Evolutionary conservation across 2,888 invertebrate species (phyloP).

Genomic region (Mythimna vitellina): DNA sequence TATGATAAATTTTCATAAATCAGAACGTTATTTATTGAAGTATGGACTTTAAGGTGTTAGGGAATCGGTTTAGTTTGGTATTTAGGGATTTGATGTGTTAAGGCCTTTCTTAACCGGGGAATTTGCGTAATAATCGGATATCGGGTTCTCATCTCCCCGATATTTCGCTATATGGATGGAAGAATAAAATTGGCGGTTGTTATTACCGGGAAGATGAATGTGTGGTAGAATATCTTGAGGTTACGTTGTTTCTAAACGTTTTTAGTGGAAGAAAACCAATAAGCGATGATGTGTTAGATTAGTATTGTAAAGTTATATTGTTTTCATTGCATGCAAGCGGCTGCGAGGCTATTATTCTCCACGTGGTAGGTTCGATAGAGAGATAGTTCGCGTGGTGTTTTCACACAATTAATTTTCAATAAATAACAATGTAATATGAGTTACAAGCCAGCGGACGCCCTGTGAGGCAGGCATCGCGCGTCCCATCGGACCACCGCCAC

Average conservation of each 20-base stretch:
- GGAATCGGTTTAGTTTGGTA: slow-evolving; percentile 86
- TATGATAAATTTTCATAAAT: slow-evolving; percentile 90
- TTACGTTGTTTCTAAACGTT: slow-evolving; percentile 54
- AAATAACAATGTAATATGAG: slow-evolving; percentile 80
- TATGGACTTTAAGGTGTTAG: slow-evolving; percentile 89
- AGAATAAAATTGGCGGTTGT: slow-evolving; percentile 76
- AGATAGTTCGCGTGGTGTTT: slow-evolving; percentile 70
- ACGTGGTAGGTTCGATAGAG: slow-evolving; percentile 70
- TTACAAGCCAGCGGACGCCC: slow-evolving; percentile 72
- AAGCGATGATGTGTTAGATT: slow-evolving; percentile 44
- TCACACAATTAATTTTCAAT: slow-evolving; percentile 86
- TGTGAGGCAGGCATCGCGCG: slow-evolving; percentile 75
- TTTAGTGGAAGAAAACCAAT: slow-evolving; percentile 46
- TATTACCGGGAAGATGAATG: slow-evolving; percentile 75
- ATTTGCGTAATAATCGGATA: slow-evolving; percentile 82
- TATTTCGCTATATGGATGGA: slow-evolving; percentile 75
- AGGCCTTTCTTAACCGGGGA: slow-evolving; percentile 75
- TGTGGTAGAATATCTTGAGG: slow-evolving; percentile 50
- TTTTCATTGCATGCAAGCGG: slow-evolving; percentile 52
- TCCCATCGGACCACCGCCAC: slow-evolving; percentile 78
- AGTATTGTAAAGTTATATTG: slow-evolving; percentile 45
- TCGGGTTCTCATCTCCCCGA: slow-evolving; percentile 79
- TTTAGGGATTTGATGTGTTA: slow-evolving; percentile 79
- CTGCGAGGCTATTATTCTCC: slow-evolving; percentile 61
- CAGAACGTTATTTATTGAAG: slow-evolving; percentile 88